Conservation (phyloP, 2,888 invertebrate species). For the Drosophila glabriapex region DNA sequence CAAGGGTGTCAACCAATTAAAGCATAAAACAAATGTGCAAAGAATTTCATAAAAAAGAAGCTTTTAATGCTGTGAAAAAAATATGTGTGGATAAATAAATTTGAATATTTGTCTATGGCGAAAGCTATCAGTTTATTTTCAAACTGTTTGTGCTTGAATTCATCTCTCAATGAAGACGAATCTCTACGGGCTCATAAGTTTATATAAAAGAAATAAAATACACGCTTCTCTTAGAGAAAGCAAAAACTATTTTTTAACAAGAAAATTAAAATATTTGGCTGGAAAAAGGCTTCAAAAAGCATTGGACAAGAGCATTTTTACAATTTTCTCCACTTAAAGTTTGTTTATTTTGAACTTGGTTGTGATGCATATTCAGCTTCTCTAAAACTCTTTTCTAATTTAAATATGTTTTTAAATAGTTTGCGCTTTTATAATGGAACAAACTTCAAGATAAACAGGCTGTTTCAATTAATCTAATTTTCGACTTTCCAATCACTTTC, state of each 20-base stretch:
- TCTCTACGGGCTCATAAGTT: not conserved
- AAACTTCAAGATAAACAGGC: not conserved
- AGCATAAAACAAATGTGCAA: not conserved
- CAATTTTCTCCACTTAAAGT: too few relatives aligned
- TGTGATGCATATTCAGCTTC: too few relatives aligned
- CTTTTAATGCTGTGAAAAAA: not conserved
- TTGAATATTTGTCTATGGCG: not conserved
- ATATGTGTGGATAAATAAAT: not conserved
- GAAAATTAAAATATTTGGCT: not conserved
- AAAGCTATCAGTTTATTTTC: not conserved
- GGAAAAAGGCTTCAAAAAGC: not conserved
- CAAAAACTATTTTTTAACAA: not conserved
- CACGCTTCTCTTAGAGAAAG: too few relatives aligned
- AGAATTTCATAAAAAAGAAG: not conserved
- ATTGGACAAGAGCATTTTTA: too few relatives aligned
- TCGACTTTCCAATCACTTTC: not conserved
- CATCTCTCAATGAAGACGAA: not conserved
- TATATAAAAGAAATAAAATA: not conserved
- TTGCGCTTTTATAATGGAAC: not conserved
- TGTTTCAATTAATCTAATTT: not conserved
- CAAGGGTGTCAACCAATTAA: not conserved
- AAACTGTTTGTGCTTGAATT: not conserved
- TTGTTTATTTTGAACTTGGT: too few relatives aligned
- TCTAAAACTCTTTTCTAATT: too few relatives aligned
- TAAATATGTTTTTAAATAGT: not conserved